phyloP scores from a whole-genome alignment of 2,888 invertebrate genomes.

The Belgica antarctica region DNA sequence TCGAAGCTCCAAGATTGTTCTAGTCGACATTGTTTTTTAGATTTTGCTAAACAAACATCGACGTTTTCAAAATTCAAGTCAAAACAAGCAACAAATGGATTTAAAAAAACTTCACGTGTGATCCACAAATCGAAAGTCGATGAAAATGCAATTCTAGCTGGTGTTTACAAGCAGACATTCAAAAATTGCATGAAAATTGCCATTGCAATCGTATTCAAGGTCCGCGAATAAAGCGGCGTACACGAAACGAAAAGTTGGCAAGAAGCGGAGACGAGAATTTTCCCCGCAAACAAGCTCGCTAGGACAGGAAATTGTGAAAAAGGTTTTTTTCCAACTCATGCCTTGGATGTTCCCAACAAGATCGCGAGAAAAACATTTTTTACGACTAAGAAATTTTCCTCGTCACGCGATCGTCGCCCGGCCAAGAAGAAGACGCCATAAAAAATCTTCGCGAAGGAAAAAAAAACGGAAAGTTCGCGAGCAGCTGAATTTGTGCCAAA shows the following conservation, averaged over 20 bases:
- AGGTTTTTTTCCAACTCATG: too few relatives aligned
- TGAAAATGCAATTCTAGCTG: neutral
- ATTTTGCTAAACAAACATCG: too few relatives aligned
- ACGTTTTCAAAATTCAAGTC: neutral
- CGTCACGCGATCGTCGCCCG: slow-evolving; percentile 5
- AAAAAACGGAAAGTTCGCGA: neutral
- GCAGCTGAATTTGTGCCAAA: slow-evolving; percentile 30
- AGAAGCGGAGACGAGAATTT: neutral
- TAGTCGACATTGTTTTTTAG: too few relatives aligned
- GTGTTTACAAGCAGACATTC: neutral
- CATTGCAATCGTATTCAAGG: slow-evolving; percentile 2
- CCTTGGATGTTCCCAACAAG: too few relatives aligned
- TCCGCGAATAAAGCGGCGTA: too few relatives aligned
- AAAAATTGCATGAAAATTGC: neutral
- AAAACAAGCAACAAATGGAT: slow-evolving; percentile 18
- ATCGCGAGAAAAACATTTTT: too few relatives aligned
- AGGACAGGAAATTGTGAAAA: neutral
- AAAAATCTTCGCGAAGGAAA: slow-evolving; percentile 3
- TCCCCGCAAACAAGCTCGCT: neutral
- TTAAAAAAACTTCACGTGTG: slow-evolving; percentile 13
- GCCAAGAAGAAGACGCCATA: too few relatives aligned
- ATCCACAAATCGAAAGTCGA: neutral
- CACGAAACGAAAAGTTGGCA: neutral
- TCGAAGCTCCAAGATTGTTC: too few relatives aligned
- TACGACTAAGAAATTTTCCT: neutral